phyloP scores from a whole-genome alignment of 2,797 vertebrate species.

The Coendou prehensilis region DNA sequence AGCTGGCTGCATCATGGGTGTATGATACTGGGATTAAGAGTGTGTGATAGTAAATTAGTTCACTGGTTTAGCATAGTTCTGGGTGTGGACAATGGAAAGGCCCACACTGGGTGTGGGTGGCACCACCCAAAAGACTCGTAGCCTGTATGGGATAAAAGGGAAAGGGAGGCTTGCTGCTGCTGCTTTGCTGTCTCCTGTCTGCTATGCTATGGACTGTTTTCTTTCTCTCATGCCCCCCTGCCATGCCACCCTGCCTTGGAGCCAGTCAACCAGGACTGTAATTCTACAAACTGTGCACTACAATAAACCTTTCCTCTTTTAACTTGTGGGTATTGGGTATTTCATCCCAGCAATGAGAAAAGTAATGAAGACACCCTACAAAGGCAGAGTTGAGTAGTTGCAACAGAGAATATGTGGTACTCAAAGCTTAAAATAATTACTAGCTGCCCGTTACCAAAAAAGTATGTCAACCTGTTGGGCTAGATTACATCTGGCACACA shows the following conservation, averaged over 20 bases:
- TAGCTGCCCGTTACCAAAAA: neutral
- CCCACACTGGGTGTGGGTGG: neutral
- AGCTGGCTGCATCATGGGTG: neutral
- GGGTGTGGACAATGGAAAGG: neutral
- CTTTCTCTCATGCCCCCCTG: neutral
- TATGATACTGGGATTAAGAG: neutral
- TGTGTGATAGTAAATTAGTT: neutral
- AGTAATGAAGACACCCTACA: neutral
- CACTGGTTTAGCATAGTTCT: neutral
- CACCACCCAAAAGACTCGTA: neutral
- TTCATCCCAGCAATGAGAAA: neutral
- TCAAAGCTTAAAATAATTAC: neutral
- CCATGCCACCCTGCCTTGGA: neutral
- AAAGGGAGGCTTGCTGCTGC: neutral
- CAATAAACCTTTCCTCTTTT: neutral
- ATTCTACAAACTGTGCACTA: neutral
- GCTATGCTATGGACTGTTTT: neutral
- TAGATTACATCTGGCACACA: neutral
- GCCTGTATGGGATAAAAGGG: neutral
- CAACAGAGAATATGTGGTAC: neutral
- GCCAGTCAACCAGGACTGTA: neutral
- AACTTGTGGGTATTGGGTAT: neutral
- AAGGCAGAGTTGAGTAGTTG: neutral
- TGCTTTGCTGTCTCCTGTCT: neutral
- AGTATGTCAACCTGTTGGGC: neutral